Evolutionary conservation across 2,113 vertebrate genomes (phyloP), one percentile per base, ranked within the genome.

Genomic region (Amphiprion percula): DNA sequence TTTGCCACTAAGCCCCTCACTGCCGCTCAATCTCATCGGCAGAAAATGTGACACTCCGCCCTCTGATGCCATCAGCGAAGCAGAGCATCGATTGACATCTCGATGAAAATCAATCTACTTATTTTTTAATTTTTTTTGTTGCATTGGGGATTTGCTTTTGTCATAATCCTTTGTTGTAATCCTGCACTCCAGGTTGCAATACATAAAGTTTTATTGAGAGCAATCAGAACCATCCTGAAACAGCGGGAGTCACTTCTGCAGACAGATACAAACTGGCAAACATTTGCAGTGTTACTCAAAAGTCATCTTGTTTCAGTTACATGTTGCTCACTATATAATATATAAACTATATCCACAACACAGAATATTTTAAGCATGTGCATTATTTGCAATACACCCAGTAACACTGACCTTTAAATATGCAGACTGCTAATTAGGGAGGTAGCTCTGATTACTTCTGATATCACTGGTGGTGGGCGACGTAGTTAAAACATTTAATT

Each of bases 1-100:
- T 93, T 94, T 94, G 91, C 91, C 91, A 93, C 91, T 93, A 94
- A 92, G 89, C 89, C 88, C 79, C 92, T 91, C 80, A 73, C 81
- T 83, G 86, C 86, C 77, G 92, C 85, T 94, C 92, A 91, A 93
- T 94, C 92, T 92, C 89, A 88, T 88, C 80, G 90, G 87, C 87
- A 86, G 79, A 91, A 82, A 88, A 90, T 91, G 89, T 91, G 92
- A 93, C 93, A 92, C 84, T 83, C 80, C 82, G 72, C 87, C 90
- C 90, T 89, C 91, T 87, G 77, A 90, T 89, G 78, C 84, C 87
- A 76, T 89, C 86, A 93, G 82, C 69, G 56, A 88, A 91, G 82
- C 86, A 64, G 26, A 68, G 77, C 89, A 94, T 93, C 89, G 91
- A 92, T 87, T 88, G 88, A 90, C 89, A 91, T 90, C 92, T 91